These are phyloP conservation scores for Anolis carolinensis DNA, from an alignment of 2,113 vertebrate species.

Conservation along the genomic window DNA sequence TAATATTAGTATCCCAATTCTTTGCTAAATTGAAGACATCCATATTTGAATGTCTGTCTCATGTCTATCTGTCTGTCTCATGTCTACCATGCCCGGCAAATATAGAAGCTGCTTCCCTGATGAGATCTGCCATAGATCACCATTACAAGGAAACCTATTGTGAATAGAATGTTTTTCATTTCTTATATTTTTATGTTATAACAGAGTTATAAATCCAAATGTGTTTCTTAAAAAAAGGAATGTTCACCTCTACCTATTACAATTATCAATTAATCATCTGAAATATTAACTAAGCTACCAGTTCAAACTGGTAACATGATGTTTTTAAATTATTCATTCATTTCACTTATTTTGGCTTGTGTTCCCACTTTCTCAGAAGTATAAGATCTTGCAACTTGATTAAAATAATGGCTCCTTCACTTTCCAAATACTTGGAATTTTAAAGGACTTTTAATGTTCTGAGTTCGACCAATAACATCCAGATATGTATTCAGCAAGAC, in stretches of 20 bases:
- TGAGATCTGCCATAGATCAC: background rate
- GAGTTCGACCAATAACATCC: background rate
- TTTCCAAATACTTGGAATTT: background rate
- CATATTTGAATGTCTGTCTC: background rate
- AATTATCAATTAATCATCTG: too few relatives aligned
- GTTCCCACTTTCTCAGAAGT: background rate
- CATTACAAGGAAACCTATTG: background rate
- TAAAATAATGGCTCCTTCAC: background rate
- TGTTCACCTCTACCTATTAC: background rate
- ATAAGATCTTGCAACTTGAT: background rate
- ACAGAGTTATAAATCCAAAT: background rate
- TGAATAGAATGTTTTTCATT: background rate
- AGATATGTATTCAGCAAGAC: background rate
- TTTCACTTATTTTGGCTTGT: background rate
- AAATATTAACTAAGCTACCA: background rate
- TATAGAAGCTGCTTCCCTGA: too few relatives aligned
- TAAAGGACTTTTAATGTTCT: background rate
- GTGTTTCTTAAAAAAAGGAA: background rate
- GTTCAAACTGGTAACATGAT: slow-evolving; percentile 2
- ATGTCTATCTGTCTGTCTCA: too few relatives aligned
- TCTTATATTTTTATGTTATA: background rate
- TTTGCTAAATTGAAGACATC: background rate
- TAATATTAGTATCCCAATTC: background rate
- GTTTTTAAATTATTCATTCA: background rate
- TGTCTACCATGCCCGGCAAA: too few relatives aligned